Base-by-base conservation (phyloP, 2,888 invertebrate species). In the Pogonocherus hispidulus region DNA sequence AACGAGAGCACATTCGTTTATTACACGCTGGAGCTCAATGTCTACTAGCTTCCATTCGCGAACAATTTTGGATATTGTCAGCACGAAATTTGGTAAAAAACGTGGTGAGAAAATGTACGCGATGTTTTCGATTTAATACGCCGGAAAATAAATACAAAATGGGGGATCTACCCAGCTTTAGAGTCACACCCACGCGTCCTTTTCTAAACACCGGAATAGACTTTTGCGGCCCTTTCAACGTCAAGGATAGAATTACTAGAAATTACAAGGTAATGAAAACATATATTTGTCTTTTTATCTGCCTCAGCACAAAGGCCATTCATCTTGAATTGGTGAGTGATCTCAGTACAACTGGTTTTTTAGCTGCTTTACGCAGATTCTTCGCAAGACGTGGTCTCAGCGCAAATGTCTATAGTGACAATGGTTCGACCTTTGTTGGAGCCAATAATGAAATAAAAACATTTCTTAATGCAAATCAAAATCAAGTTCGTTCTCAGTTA, bases 381-480 rank as follows among this genome's bases (percentile, higher is more conserved):
- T 65, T 74, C 0, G 59, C 78, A 1, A 37, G 81, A 8, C 32
- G 80, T 37, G 79, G 81, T 3, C 55, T 64, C 5, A 67, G 70
- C 5, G 49, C 41, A 9, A 52, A 63, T 0, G 64, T 79, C 0
- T 75, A 74, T 59, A 76, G 73, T 14, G 81, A 81, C 52, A 77
- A 79, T 56, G 81, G 75, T 1, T 76, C 71, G 1, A 80, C 74
- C 23, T 80, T 80, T 44, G 56, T 72, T 0, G 80, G 80, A 3
- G 76, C 79, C 1, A 56, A 68, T 3, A 62, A 57, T 11, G 57
- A 70, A n/a, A 23, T 73, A 6, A 60, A 52, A 20, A 1, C 1
- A 11, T 20, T 19, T 55, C 4, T 6, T 16, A 18, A 16, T 18
- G 9, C 6, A 1, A 18, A 8, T 9, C 9, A 2, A 18, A n/a